These are phyloP conservation scores for Lithobates pipiens DNA, from an alignment of 2,797 vertebrate genomes.

Conservation along the genomic window DNA sequence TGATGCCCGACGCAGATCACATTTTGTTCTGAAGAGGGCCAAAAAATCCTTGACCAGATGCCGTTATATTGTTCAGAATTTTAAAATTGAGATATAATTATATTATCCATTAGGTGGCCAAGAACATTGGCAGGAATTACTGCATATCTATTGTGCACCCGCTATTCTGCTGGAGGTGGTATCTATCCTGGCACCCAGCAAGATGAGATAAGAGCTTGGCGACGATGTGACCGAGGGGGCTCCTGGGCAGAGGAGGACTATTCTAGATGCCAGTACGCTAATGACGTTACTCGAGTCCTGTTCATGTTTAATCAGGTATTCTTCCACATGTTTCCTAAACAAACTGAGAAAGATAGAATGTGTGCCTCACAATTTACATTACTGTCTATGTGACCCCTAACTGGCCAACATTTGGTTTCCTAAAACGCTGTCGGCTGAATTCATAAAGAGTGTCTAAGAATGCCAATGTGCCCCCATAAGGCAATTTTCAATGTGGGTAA, in stretches of 20 bases:
- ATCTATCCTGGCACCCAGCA: slow-evolving; percentile 83
- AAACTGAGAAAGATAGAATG: no score
- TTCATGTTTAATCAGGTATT: slow-evolving; percentile 93
- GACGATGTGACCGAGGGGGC: slow-evolving; percentile 86
- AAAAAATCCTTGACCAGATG: neutral
- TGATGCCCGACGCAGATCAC: no score
- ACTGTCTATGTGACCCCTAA: no score
- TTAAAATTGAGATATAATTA: slow-evolving; percentile 60
- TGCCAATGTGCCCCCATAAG: no score
- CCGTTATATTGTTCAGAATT: neutral
- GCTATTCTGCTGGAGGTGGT: slow-evolving; percentile 83
- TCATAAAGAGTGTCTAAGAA: no score
- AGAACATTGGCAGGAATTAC: slow-evolving; percentile 93
- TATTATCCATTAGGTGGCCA: slow-evolving; percentile 85
- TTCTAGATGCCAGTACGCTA: slow-evolving; percentile 93
- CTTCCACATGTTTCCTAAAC: neutral
- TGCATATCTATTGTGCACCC: slow-evolving; percentile 87
- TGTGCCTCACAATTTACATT: no score
- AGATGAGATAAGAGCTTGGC: slow-evolving; percentile 89
- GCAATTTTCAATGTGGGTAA: no score
- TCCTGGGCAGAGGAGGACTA: slow-evolving; percentile 94
- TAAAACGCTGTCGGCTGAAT: no score
- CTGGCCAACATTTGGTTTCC: no score
- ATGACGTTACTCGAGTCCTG: slow-evolving; percentile 92
- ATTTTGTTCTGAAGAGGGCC: no score